These are phyloP conservation scores for Lepus townsendii DNA, from an alignment of 2,797 vertebrate genomes.

Conservation along the genomic window DNA sequence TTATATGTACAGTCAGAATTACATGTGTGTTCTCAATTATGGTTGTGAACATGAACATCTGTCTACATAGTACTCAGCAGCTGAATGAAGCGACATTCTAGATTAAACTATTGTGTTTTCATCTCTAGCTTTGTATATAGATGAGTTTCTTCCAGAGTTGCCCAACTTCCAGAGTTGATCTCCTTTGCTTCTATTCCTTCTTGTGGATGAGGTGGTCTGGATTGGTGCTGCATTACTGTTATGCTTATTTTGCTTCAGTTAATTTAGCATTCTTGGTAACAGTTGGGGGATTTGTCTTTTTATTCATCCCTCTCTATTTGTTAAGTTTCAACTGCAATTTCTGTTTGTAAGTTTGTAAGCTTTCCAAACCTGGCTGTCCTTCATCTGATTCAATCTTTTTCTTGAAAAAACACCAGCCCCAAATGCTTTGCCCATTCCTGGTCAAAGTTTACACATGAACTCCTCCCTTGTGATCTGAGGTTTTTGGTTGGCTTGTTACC, in stretches of 20 bases:
- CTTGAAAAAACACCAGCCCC: background rate
- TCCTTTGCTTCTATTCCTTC: background rate
- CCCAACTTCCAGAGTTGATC: background rate
- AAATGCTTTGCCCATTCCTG: background rate
- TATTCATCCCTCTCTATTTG: background rate
- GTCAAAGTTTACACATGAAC: background rate
- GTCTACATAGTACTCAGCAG: constrained; percentile 70
- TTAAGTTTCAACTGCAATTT: background rate
- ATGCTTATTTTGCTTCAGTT: background rate
- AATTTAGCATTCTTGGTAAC: background rate
- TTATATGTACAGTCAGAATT: constrained; percentile 82
- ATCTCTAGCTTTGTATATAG: background rate
- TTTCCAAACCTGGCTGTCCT: background rate
- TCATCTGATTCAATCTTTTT: background rate
- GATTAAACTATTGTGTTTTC: background rate
- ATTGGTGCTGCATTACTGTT: background rate
- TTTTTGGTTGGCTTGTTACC: constrained; percentile 29
- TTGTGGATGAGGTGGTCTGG: background rate
- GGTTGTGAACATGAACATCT: constrained; percentile 84
- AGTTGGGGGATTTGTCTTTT: background rate
- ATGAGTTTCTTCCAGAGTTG: background rate
- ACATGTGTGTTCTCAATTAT: constrained; percentile 79
- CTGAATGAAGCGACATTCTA: background rate
- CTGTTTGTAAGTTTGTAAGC: constrained; percentile 6
- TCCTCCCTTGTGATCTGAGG: background rate